Conservation (phyloP, 1,140 invertebrate species). For the Apis laboriosa region DNA sequence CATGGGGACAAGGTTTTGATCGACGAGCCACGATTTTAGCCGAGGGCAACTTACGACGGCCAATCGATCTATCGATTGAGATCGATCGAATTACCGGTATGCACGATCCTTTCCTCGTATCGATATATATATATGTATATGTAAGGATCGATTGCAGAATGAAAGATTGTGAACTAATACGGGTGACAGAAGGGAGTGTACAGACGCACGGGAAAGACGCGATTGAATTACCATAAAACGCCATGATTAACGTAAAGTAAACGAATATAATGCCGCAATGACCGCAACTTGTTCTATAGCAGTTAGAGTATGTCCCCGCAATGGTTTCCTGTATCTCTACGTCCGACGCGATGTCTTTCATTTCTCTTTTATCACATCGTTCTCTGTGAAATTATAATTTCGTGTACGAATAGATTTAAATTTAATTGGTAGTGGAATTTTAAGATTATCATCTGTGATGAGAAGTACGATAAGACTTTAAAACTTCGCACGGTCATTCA, state of each 20-base stretch:
- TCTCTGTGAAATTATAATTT: neutral
- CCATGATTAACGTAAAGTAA: conserved; percentile 81
- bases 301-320: conserved; percentile 68
- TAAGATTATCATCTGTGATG: neutral
- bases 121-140: conserved; percentile 48
- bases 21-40: conserved; percentile 44
- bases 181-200: conserved; percentile 5
- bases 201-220: conserved; percentile 68
- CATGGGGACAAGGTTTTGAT: conserved; percentile 50
- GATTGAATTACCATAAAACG: conserved; percentile 80
- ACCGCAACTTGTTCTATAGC: conserved; percentile 78
- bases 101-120: conserved; percentile 65
- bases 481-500: neutral
- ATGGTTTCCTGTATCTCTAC: conserved; percentile 56
- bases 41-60: conserved; percentile 54
- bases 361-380: neutral
- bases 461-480: neutral
- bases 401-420: neutral
- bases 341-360: too few species aligned
- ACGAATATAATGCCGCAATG: conserved; percentile 78
- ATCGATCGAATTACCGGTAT: conserved; percentile 67
- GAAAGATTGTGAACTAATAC: conserved; percentile 64
- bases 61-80: conserved; percentile 67
- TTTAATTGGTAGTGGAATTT: neutral
- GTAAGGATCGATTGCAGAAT: conserved; percentile 75